Evolutionary conservation across 2,797 vertebrate species (phyloP), one percentile per base, ranked within the genome.

Genomic region (Macropus fuliginosus): DNA sequence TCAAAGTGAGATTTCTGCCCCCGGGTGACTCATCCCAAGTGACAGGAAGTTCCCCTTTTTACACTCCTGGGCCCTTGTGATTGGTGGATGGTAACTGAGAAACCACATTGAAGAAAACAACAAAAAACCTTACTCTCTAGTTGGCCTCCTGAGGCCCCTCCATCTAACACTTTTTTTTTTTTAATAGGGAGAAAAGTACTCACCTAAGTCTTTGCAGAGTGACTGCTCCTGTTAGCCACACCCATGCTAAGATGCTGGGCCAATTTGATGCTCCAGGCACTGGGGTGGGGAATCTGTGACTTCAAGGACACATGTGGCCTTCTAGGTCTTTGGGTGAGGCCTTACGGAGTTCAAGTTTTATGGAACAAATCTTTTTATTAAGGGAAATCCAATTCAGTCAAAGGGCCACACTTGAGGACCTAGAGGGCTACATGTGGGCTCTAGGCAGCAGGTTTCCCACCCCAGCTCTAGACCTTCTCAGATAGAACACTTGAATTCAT

Each of bases 1-100:
- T 87, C 81, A 21, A 94, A 87, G 96, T 66, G 93, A 96, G 93
- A 92, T 97, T 97, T 96, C 93, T 92, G 95, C 0, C 4, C 4
- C 31, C 0, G 62, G 91, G 94, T 97, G 97, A 98, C 93, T 98
- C 97, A 98, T 96, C 92, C 57, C 94, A 16, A 62, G 92, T 96
- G 96, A 93, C 90, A 93, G 92, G 95, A 94, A 92, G 96, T 98
- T 98, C 98, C 96, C 94, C 96, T 97, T 97, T 92, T 59, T 62
- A 90, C 55, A 27, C 50, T 8, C 91, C 3, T 10, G 52, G 92
- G 94, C 74, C 29, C 91, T 95, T 94, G 94, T 93, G 97, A 97
- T 97, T 96, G 97, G 96, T 91, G 55, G 91, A n/a, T 59, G 29
- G 87, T 46, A 81, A 81, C 90, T 57, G 81, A 57, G 94, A 89